phyloP scores from a whole-genome alignment of 2,113 vertebrate genomes.

The Anser cygnoides region DNA sequence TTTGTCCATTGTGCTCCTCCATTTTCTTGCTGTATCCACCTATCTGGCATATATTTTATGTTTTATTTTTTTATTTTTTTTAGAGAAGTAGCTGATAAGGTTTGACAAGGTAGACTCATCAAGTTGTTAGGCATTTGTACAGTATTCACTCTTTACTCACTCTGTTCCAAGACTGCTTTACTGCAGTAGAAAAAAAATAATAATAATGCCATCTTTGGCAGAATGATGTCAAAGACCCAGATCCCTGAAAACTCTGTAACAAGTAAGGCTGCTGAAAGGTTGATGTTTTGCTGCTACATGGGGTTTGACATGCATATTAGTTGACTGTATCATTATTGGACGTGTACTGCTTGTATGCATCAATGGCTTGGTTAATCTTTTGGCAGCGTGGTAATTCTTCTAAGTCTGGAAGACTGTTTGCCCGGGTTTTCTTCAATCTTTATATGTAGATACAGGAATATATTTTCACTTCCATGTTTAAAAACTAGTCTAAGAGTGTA shows the following conservation, averaged over 20 bases:
- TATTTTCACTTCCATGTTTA: not conserved
- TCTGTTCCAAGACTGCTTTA: not conserved
- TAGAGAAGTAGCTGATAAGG: not conserved
- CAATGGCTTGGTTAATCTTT: not conserved
- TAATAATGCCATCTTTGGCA: not conserved
- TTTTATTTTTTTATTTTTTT: too few relatives aligned
- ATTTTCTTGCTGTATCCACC: not conserved
- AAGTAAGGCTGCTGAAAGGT: not conserved
- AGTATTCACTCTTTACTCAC: not conserved
- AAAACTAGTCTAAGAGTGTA: not conserved
- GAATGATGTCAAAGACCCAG: not conserved
- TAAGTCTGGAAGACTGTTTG: not conserved
- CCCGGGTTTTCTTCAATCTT: not conserved
- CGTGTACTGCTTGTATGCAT: not conserved
- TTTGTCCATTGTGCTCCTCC: not conserved
- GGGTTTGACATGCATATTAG: not conserved
- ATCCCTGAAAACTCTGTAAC: not conserved
- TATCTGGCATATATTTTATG: not conserved
- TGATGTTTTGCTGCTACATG: not conserved
- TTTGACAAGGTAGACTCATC: not conserved
- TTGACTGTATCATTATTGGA: not conserved
- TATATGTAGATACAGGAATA: not conserved
- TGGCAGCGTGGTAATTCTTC: not conserved
- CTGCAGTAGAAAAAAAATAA: not conserved
- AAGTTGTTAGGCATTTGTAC: not conserved